Evolutionary conservation across 2,888 invertebrate genomes (phyloP), one percentile per base, ranked within the genome.

Genomic region (Minunthozetes semirufus): DNA sequence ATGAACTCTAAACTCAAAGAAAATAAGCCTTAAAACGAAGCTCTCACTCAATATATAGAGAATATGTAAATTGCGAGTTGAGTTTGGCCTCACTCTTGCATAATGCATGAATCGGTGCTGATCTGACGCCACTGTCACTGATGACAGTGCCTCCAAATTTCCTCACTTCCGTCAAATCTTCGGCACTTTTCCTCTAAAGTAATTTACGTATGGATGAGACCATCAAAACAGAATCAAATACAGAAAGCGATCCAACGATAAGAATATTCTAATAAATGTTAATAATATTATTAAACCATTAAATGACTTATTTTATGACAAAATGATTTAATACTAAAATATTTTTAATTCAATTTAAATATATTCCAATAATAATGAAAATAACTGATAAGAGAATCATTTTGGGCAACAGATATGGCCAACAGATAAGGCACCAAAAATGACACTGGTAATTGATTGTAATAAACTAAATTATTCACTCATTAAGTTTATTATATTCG

Each of bases 201-300:
- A 68, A 68, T 68, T 68, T 68, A 68, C 46, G 29, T 68, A 68
- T 68, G 68, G 68, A 68, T 68, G 68, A 68, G 68, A 68, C 25
- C 29, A 33, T 48, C 61, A 29, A 27, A 33, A 63, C 29, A 4
- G 17, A 29, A 63, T 59, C 59, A 59, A 13, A 27, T 3, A 63
- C 22, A 17, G 33, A 63, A 29, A 25, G n/a, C 22, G n/a, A 56
- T n/a, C 3, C n/a, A 56, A 9, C 56, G n/a, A 17, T 19, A 48
- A 48, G n/a, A 48, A 3, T 33, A 33, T 33, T 33, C 33, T 33
- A 33, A 33, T 33, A 33, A 33, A 33, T 33, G 33, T 33, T 33
- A 33, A 33, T 33, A 33, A 33, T 5, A 33, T 8, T 8, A 33
- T 33, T 33, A 33, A 33, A 33, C n/a, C n/a, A n/a, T n/a, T n/a